Conservation (phyloP, 2,888 invertebrate species). For the Pterobdella sp. region DNA sequence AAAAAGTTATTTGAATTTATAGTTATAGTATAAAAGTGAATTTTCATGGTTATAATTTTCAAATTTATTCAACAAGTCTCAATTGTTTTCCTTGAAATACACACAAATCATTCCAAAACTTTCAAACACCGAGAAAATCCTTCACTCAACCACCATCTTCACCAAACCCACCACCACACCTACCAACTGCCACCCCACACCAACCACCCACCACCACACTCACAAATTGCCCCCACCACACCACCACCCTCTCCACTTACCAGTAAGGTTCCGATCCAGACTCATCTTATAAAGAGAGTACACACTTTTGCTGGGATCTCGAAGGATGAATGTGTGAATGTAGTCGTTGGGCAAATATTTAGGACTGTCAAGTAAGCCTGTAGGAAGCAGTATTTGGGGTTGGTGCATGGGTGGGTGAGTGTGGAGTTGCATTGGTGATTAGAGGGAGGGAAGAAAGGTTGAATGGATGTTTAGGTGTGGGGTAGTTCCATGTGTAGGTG, state of each 20-base stretch:
- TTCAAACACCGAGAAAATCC: background rate
- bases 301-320: slow-evolving; percentile 40
- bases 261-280: slow-evolving; percentile 40
- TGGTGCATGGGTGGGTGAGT: background rate
- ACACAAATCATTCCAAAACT: no score
- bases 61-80: no score
- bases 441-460: background rate
- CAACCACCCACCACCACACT: background rate
- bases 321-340: slow-evolving; percentile 40
- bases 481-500: background rate
- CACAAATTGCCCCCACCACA: background rate
- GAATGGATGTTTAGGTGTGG: background rate
- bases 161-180: background rate
- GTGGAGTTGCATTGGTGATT: background rate
- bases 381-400: background rate
- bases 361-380: slow-evolving; percentile 32
- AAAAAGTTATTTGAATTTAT: no score
- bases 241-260: slow-evolving; percentile 28
- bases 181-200: background rate
- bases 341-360: slow-evolving; percentile 38
- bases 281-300: slow-evolving; percentile 42
- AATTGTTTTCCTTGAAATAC: no score
- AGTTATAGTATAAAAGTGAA: no score
- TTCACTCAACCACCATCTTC: background rate
- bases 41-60: no score